A percentile compares a stretch with the other conserved stretches of the same genome.
Conservation (phyloP, 1,140 invertebrate genomes). For the Drosophila orosa region DNA sequence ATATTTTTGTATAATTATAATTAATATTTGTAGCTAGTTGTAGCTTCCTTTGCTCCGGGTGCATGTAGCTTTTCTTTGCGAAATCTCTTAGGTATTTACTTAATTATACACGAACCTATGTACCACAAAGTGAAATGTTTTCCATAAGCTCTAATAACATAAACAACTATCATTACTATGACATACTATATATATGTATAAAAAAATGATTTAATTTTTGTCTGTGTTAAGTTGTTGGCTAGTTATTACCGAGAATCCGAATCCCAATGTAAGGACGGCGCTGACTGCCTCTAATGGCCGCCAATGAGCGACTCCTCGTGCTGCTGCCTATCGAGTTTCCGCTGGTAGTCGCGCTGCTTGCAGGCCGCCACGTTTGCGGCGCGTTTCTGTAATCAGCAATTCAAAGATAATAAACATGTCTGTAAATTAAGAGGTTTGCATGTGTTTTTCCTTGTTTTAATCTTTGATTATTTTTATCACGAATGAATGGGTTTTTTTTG, state of each 20-base stretch:
- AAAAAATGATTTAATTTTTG: conserved; percentile 32
- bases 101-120: conserved; percentile 53
- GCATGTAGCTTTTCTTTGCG: conserved; percentile 36
- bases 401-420: conserved; percentile 47
- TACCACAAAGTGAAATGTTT: conserved; percentile 28
- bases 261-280: conserved; percentile 46
- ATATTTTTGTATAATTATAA: conserved; percentile 33
- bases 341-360: conserved; percentile 78
- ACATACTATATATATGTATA: conserved; percentile 12
- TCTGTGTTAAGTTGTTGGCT: conserved; percentile 40
- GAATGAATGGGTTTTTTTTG: conserved; percentile 40
- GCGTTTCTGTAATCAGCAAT: conserved; percentile 77
- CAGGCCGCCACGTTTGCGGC: conserved; percentile 70
- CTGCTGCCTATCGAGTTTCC: conserved; percentile 76
- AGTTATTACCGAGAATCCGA: conserved; percentile 33
- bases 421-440: conserved; percentile 28
- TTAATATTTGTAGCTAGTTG: conserved; percentile 37
- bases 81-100: conserved; percentile 69
- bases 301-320: conserved; percentile 81
- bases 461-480: conserved; percentile 21
- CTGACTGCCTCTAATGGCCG: conserved; percentile 43
- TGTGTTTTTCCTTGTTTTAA: conserved; percentile 23
- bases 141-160: conserved; percentile 19
- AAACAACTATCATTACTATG: conserved; percentile 23
- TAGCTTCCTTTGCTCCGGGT: conserved; percentile 25